Percentiles rank a stretch among this genome's conserved stretches.
Evolutionary conservation across 2,797 vertebrate species (phyloP).

Genomic region (Potorous gilbertii): DNA sequence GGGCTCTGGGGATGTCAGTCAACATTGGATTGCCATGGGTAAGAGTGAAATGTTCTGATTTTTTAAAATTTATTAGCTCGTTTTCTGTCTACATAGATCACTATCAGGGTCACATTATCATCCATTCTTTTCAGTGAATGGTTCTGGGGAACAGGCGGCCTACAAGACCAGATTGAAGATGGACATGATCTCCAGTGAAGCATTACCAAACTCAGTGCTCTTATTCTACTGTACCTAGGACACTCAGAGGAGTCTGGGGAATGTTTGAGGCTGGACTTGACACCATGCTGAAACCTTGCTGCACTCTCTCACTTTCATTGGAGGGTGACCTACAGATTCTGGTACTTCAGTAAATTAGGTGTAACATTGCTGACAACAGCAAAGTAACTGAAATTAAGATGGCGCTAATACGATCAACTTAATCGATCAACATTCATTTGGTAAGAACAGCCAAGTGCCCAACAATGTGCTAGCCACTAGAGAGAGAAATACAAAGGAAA

Average conservation of each 20-base stretch:
- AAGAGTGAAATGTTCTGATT: slow-evolving; percentile 23
- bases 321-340: slow-evolving; percentile 1
- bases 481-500: neutral
- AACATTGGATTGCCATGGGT: slow-evolving; percentile 4
- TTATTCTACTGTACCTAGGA: neutral
- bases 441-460: neutral
- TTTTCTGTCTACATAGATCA: slow-evolving; percentile 10
- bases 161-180: neutral
- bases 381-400: slow-evolving; percentile 24
- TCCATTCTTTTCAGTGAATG: slow-evolving; percentile 28
- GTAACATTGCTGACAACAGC: neutral
- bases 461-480: neutral
- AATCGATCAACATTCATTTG: neutral
- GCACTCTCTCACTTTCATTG: neutral
- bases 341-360: slow-evolving; percentile 11
- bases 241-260: neutral
- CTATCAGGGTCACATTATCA: neutral
- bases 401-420: slow-evolving; percentile 8
- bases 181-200: neutral
- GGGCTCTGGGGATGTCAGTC: slow-evolving; percentile 5
- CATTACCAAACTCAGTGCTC: neutral
- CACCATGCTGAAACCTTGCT: neutral
- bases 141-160: neutral
- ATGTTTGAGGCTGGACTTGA: neutral
- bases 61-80: neutral